Evolutionary conservation across 2,113 vertebrate genomes (phyloP), one percentile per base, ranked within the genome.

Genomic region (Muntiacus reevesi): DNA sequence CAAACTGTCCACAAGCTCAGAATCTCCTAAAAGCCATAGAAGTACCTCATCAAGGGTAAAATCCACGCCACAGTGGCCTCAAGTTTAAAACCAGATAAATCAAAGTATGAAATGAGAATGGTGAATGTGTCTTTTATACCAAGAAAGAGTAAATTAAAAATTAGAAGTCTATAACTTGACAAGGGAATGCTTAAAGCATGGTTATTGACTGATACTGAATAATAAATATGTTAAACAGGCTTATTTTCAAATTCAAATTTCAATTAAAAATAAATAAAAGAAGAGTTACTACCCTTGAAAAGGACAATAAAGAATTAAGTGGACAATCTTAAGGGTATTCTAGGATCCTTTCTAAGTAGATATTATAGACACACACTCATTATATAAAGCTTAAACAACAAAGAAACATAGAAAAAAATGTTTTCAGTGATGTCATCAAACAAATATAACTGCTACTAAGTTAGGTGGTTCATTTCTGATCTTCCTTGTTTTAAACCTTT

Each of bases 31-130:
- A 5, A 40, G 13, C 43, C 1, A 12, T 71, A 25, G 16, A 59
- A 36, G 1, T 1, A 7, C 7, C 25, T 71, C 1, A 28, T 11
- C 30, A 17, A 14, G 9, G 7, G 1, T 21, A 62, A 83, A 52
- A 45, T 30, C 45, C 21, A 30, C 16, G n/a, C 10, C 45, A 60
- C 4, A 54, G 0, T 1, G 17, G 1, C 23, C 14, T 67, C 25
- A 59, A 11, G 16, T 43, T 50, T 67, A 50, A 27, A 74, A 33
- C 14, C 28, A 81, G 9, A 11, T 0, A 30, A 59, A 40, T 28
- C 40, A 40, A 81, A 33, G 57, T 9, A 17, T 15, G 50, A 8
- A 19, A 12, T 16, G 28, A 11, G 47, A 52, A 4, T n/a, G 5
- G 16, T 23, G 2, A 28, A 11, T n/a, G 15, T n/a, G 10, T 30